Conservation (phyloP, 2,113 vertebrate genomes). For the Fregata magnificens region DNA sequence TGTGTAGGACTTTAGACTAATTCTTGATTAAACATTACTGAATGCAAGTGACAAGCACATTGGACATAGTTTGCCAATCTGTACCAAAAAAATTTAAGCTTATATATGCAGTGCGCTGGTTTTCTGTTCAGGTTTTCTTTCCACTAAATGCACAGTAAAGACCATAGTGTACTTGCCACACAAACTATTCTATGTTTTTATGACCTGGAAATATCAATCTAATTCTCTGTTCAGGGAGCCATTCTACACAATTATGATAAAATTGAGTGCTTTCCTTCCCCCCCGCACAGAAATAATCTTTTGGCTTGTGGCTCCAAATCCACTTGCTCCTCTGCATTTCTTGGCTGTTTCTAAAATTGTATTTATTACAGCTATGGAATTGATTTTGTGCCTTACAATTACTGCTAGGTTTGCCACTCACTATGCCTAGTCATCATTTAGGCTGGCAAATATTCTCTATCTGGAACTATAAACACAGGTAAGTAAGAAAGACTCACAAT, state of each 20-base stretch:
- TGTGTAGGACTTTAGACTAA: not conserved
- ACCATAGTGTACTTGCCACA: not conserved
- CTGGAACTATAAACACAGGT: not conserved
- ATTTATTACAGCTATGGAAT: conserved; percentile 12
- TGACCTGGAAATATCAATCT: conserved; percentile 4
- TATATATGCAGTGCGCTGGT: not conserved
- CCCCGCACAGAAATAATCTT: conserved; percentile 3
- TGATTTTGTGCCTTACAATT: conserved; percentile 10
- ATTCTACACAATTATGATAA: not conserved
- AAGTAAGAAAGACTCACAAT: not conserved
- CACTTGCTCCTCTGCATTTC: not conserved
- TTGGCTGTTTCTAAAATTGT: not conserved
- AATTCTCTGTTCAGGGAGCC: not conserved
- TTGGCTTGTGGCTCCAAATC: not conserved
- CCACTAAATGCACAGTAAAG: not conserved
- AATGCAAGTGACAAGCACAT: not conserved
- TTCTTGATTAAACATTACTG: not conserved
- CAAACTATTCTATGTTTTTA: not conserved
- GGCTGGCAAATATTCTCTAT: not conserved
- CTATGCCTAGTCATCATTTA: not conserved
- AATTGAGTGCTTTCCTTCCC: not conserved
- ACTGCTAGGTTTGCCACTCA: not conserved
- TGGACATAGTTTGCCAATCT: not conserved
- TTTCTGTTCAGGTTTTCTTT: not conserved
- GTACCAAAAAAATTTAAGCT: not conserved